Percentiles rank a stretch among this genome's conserved stretches.
Conservation (phyloP, 64 coral and sea anemone genomes). For the Catalaphyllia jardinei region DNA sequence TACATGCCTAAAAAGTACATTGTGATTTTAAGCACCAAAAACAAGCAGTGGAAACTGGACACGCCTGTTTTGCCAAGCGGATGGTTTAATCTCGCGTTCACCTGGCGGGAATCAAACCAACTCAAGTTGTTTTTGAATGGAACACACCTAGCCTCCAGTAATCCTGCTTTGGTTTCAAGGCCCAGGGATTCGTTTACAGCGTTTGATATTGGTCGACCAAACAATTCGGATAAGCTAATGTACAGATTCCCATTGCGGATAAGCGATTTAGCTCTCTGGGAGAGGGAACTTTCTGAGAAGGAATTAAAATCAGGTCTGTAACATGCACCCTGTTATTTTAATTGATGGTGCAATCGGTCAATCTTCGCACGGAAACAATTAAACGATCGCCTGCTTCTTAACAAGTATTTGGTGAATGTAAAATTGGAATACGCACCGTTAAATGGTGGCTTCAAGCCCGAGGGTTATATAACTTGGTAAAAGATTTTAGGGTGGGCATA, state of each 20-base stretch:
- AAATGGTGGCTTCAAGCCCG: too few species aligned
- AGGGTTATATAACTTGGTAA: too few species aligned
- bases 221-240: slow-evolving; percentile 56
- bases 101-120: slow-evolving; percentile 49
- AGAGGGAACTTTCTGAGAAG: slow-evolving; percentile 51
- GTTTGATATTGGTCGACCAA: slow-evolving; percentile 70
- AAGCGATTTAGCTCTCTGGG: slow-evolving; percentile 63
- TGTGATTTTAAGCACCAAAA: slow-evolving; percentile 74
- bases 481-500: too few species aligned
- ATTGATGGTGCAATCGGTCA: not conserved
- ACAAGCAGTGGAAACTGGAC: slow-evolving; percentile 77
- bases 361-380: not conserved
- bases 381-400: not conserved
- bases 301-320: slow-evolving; percentile 41
- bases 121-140: slow-evolving; percentile 78
- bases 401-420: not conserved
- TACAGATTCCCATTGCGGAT: slow-evolving; percentile 53
- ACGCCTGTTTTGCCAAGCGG: slow-evolving; percentile 57
- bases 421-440: too few species aligned
- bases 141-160: slow-evolving; percentile 34
- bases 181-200: slow-evolving; percentile 59
- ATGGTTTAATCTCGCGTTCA: slow-evolving; percentile 79
- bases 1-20: slow-evolving; percentile 69
- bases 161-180: slow-evolving; percentile 57
- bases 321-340: not conserved